These are phyloP conservation scores for Orycteropus afer DNA, from an alignment of 2,113 vertebrate genomes.

Conservation along the genomic window DNA sequence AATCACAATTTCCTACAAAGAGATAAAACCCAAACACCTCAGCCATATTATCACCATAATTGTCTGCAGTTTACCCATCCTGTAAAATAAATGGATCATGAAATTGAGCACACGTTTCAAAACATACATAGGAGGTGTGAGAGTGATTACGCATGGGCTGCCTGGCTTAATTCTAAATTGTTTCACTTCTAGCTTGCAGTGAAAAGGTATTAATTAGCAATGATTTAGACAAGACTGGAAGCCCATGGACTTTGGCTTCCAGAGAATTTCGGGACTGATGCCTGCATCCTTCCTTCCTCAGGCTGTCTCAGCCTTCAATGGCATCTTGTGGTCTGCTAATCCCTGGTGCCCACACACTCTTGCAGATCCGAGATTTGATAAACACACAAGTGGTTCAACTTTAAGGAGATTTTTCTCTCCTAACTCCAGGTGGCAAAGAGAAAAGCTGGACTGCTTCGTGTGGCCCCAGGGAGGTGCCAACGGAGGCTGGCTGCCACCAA, in stretches of 20 bases:
- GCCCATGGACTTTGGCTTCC: neutral
- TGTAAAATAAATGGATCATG: conserved; percentile 81
- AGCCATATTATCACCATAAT: conserved; percentile 67
- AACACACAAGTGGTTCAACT: conserved; percentile 29
- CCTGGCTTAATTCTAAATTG: conserved; percentile 64
- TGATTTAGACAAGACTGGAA: conserved; percentile 68
- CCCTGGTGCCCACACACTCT: neutral
- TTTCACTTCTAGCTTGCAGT: conserved; percentile 33
- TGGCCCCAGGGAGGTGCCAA: conserved; percentile 35
- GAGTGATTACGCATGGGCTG: conserved; percentile 5
- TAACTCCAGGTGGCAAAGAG: conserved; percentile 46
- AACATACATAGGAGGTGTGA: conserved; percentile 69
- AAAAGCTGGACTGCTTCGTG: neutral
- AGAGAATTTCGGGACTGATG: neutral
- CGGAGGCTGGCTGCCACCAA: neutral
- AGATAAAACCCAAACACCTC: conserved; percentile 75
- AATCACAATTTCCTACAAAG: conserved; percentile 62
- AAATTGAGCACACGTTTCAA: conserved; percentile 77
- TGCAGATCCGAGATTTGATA: conserved; percentile 52
- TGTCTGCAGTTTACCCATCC: conserved; percentile 72
- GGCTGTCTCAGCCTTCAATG: neutral
- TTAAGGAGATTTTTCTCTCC: neutral
- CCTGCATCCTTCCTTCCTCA: neutral
- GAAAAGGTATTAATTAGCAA: conserved; percentile 68
- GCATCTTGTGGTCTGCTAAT: conserved; percentile 36